These are phyloP conservation scores for Noctuana brunneofusca DNA, from an alignment of 2,888 invertebrate species.

Conservation along the genomic window DNA sequence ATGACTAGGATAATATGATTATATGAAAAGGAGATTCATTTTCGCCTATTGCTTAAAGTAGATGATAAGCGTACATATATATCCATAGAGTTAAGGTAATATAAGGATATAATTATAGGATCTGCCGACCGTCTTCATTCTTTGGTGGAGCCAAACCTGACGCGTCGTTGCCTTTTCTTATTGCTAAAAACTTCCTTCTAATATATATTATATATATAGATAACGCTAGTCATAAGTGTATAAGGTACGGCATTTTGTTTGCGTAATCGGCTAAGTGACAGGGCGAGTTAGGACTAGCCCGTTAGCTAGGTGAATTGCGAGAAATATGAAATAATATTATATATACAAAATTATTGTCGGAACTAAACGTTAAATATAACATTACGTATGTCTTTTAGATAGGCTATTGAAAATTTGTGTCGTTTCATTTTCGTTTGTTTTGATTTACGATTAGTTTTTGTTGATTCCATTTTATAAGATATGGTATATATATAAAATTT, in stretches of 20 bases:
- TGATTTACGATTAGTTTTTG: slow-evolving; percentile 41
- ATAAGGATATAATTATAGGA: slow-evolving; percentile 40
- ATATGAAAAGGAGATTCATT: slow-evolving; percentile 52
- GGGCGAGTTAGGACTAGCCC: slow-evolving; percentile 26
- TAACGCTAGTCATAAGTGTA: slow-evolving; percentile 46
- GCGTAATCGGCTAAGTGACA: slow-evolving; percentile 47
- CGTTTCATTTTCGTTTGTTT: slow-evolving; percentile 42
- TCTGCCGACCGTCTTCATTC: slow-evolving; percentile 43
- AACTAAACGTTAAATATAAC: slow-evolving; percentile 41
- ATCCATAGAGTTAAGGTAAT: slow-evolving; percentile 54
- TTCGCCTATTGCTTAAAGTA: slow-evolving; percentile 67
- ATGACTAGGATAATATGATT: slow-evolving; percentile 55
- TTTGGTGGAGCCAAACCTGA: slow-evolving; percentile 41
- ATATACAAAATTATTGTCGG: slow-evolving; percentile 63
- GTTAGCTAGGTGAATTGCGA: slow-evolving; percentile 73
- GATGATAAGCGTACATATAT: slow-evolving; percentile 55
- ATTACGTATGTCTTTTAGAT: slow-evolving; percentile 66
- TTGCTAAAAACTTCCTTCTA: slow-evolving; percentile 67
- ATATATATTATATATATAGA: slow-evolving; percentile 55
- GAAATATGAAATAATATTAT: slow-evolving; percentile 65
- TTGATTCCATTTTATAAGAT: slow-evolving; percentile 51
- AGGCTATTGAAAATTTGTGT: slow-evolving; percentile 67
- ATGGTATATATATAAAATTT: slow-evolving; percentile 58
- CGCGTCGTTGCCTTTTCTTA: slow-evolving; percentile 64
- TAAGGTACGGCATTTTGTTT: slow-evolving; percentile 56